A percentile compares a stretch with the other conserved stretches of the same genome.
These are phyloP conservation scores for Catocala sponsa DNA, from an alignment of 2,888 invertebrate species.

Conservation along the genomic window DNA sequence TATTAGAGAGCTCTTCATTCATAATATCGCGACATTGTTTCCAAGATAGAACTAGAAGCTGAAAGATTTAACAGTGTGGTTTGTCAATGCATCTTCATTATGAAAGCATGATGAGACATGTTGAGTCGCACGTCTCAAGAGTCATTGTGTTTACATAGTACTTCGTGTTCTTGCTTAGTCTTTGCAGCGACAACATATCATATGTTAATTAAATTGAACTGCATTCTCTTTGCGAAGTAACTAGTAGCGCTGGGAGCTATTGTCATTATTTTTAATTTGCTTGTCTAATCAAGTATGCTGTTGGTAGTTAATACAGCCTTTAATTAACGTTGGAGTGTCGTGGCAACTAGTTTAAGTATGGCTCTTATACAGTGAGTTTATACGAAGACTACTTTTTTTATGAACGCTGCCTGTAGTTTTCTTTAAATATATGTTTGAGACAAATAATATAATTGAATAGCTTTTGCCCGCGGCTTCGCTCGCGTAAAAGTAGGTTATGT, in stretches of 20 bases:
- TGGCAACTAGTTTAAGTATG: background rate
- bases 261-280: background rate
- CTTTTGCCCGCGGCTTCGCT: no score
- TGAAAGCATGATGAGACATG: conserved; percentile 3
- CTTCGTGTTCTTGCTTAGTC: background rate
- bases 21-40: background rate
- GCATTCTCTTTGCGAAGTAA: background rate
- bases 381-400: no score
- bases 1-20: no score
- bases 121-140: background rate
- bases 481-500: no score
- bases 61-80: background rate
- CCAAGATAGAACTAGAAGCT: background rate
- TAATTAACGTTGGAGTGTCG: background rate
- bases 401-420: no score
- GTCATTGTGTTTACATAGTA: background rate
- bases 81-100: conserved; percentile 8
- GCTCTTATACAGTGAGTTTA: background rate
- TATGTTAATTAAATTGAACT: background rate
- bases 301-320: background rate
- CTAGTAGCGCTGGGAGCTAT: background rate
- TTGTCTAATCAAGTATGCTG: background rate
- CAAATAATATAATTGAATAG: no score
- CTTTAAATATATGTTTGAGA: no score
- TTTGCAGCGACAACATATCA: conserved; percentile 3